These are phyloP conservation scores for Sebastes diaconus DNA, from an alignment of 2,797 vertebrate species.

Conservation along the genomic window DNA sequence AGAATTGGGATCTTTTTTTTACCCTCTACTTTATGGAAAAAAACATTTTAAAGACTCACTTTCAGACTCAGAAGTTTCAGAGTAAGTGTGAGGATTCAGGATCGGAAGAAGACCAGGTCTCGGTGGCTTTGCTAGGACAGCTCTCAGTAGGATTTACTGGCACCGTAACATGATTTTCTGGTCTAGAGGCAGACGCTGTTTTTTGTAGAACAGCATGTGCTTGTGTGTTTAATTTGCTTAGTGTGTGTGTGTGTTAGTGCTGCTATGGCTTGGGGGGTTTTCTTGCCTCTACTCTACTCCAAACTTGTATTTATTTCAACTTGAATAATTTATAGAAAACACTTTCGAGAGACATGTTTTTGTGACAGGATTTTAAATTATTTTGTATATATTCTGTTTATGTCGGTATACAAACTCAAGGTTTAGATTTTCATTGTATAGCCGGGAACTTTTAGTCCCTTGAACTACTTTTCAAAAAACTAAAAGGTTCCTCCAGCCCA, in stretches of 20 bases:
- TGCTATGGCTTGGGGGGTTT: constrained; percentile 6
- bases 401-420: background rate
- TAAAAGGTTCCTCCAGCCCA: background rate
- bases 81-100: constrained; percentile 29
- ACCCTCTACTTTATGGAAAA: background rate
- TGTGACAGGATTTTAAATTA: background rate
- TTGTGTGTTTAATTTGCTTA: constrained; percentile 4
- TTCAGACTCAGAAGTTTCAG: constrained; percentile 16
- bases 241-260: background rate
- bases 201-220: constrained; percentile 42
- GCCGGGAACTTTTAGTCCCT: background rate
- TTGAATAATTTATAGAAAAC: constrained; percentile 17
- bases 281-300: constrained; percentile 2
- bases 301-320: constrained; percentile 18
- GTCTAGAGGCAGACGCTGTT: constrained; percentile 38
- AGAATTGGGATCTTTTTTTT: background rate
- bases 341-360: background rate
- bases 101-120: constrained; percentile 23
- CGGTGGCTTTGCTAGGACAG: constrained; percentile 36
- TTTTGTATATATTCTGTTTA: background rate
- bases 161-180: constrained; percentile 42
- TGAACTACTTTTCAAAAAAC: rapidly evolving
- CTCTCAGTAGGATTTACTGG: constrained; percentile 51
- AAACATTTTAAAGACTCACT: background rate
- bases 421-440: background rate